Conservation (phyloP, 2,113 vertebrate species). For the Oncorhynchus tshawytscha region DNA sequence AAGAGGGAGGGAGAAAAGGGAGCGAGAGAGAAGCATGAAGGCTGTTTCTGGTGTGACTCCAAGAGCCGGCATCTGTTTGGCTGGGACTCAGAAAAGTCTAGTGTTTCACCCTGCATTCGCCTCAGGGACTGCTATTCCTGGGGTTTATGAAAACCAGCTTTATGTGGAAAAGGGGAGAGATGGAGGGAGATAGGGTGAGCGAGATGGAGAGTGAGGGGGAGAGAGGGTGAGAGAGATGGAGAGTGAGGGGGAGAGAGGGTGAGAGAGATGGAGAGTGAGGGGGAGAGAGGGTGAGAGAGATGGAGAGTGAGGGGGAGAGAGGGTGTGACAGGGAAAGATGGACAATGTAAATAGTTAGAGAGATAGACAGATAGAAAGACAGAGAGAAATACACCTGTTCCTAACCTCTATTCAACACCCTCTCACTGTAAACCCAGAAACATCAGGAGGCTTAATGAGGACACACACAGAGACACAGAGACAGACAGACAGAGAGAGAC, state of each 20-base stretch:
- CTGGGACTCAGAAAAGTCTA: conserved; percentile 79
- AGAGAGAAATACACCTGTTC: conserved; percentile 42
- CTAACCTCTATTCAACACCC: conserved; percentile 20
- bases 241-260: conserved; percentile 7
- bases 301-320: conserved; percentile 56
- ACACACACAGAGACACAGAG: conserved; percentile 7
- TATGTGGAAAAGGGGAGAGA: conserved; percentile 77
- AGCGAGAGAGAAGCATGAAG: conserved; percentile 66
- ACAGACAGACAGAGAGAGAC: conserved; percentile 14
- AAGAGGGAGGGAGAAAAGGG: conserved; percentile 28
- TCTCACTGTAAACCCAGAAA: conserved; percentile 21
- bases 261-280: conserved; percentile 42
- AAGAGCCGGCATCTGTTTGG: conserved; percentile 82
- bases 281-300: conserved; percentile 41
- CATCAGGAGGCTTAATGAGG: conserved; percentile 36
- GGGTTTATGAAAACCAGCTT: conserved; percentile 82
- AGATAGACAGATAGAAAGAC: neutral
- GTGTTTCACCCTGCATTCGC: conserved; percentile 74
- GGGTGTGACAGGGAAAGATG: neutral
- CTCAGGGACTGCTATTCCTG: conserved; percentile 77
- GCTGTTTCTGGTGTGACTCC: conserved; percentile 76
- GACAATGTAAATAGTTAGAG: conserved; percentile 2
- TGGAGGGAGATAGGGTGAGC: conserved; percentile 25
- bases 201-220: conserved; percentile 60
- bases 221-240: conserved; percentile 8